Evolutionary conservation across 2,888 invertebrate species (phyloP).

Genomic region (Rhyacophila evoluta): DNA sequence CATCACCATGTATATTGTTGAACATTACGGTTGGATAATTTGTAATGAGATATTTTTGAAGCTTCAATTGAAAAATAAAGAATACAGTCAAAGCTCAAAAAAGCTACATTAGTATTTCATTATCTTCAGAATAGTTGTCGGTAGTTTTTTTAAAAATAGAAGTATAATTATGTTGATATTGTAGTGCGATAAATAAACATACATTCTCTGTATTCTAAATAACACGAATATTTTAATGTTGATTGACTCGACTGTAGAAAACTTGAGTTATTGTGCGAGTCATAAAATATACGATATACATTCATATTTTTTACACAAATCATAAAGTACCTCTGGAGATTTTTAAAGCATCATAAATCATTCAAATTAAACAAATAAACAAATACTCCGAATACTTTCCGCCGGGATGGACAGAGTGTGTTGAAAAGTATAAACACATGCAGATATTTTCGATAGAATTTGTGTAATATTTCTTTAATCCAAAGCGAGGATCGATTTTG

Average conservation of each 20-base stretch:
- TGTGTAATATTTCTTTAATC: not conserved
- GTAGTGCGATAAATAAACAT: not conserved
- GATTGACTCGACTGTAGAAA: not conserved
- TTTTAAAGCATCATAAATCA: constrained; percentile 24
- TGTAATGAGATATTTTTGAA: too few species aligned
- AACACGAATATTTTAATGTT: not conserved
- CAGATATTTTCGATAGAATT: not conserved
- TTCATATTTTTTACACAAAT: constrained; percentile 20
- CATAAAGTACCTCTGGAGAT: not conserved
- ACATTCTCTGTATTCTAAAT: not conserved
- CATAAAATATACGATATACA: constrained; percentile 4
- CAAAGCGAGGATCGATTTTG: not conserved
- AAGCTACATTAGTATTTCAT: too few species aligned
- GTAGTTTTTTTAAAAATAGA: too few species aligned
- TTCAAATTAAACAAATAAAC: constrained; percentile 24
- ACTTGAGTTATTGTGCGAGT: constrained; percentile 6
- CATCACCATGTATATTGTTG: too few species aligned
- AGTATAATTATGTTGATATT: not conserved
- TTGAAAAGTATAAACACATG: constrained; percentile 19
- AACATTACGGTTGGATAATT: too few species aligned
- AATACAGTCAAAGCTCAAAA: too few species aligned
- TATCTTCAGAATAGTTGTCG: too few species aligned
- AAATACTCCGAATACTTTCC: not conserved
- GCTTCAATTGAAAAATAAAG: too few species aligned
- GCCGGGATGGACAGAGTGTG: not conserved